Percentiles rank a stretch among this genome's conserved stretches.
phyloP scores from a whole-genome alignment of 2,888 invertebrate genomes.

The Brassicogethes aeneus region DNA sequence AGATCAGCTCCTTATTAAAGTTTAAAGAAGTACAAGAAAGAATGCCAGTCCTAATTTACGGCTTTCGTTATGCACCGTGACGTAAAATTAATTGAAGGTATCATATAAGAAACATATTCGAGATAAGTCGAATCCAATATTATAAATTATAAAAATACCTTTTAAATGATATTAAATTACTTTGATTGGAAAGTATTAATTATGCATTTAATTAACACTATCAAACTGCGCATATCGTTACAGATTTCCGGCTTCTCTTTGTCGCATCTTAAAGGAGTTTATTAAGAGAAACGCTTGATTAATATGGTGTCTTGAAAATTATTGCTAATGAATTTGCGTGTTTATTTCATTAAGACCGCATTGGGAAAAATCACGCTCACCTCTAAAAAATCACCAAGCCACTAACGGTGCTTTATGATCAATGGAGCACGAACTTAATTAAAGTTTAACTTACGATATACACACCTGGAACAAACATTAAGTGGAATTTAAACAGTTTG shows the following conservation, averaged over 20 bases:
- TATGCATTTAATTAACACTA: not conserved
- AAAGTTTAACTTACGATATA: no score
- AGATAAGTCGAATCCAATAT: not conserved
- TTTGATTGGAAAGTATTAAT: not conserved
- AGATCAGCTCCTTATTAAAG: no score
- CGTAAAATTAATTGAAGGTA: not conserved
- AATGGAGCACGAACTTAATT: not conserved
- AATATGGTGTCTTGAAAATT: not conserved
- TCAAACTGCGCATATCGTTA: not conserved
- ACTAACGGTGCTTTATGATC: not conserved
- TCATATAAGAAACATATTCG: not conserved
- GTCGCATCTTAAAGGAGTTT: not conserved
- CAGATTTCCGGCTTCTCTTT: not conserved
- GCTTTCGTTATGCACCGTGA: not conserved
- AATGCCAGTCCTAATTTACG: not conserved
- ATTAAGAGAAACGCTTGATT: not conserved
- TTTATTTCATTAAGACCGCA: not conserved
- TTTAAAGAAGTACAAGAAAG: no score
- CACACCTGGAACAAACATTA: no score
- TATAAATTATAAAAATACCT: not conserved
- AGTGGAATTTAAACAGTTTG: no score
- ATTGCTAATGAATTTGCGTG: slow-evolving; percentile 1
- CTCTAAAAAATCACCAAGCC: not conserved
- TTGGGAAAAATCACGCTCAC: not conserved
- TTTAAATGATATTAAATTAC: not conserved